Percentiles rank a stretch among this genome's conserved stretches.
phyloP scores from a whole-genome alignment of 2,113 vertebrate species.

The Emydura subglobosa region DNA sequence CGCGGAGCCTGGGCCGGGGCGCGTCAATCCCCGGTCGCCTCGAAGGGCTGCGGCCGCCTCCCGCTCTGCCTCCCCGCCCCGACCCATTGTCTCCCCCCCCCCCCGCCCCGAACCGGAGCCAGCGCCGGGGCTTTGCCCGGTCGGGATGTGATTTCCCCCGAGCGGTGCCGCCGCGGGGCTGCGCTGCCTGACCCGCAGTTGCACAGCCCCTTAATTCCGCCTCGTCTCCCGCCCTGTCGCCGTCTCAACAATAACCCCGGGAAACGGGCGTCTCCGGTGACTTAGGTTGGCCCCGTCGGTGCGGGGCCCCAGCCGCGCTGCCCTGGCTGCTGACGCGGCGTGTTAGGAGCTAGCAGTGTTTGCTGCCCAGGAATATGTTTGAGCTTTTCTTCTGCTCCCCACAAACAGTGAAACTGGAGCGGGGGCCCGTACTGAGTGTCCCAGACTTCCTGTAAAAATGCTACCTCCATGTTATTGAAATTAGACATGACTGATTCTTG shows the following conservation, averaged over 20 bases:
- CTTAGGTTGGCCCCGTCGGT: fast-evolving
- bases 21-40: not conserved
- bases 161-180: no score
- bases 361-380: not conserved
- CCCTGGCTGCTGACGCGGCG: not conserved
- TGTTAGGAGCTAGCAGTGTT: not conserved
- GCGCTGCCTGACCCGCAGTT: not conserved
- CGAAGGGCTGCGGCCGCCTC: no score
- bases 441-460: not conserved
- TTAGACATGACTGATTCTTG: not conserved
- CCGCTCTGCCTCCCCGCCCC: fast-evolving
- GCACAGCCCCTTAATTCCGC: fast-evolving
- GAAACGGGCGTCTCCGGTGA: not conserved
- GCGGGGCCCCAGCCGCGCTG: not conserved
- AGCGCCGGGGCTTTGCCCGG: not conserved
- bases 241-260: fast-evolving
- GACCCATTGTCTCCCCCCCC: fast-evolving
- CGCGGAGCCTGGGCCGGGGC: not conserved
- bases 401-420: no score
- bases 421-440: not conserved
- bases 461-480: not conserved
- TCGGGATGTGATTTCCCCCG: not conserved
- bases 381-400: fast-evolving
- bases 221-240: no score
- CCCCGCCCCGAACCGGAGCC: not conserved